phyloP scores from a whole-genome alignment of 2,888 invertebrate genomes.

The Hydriomena furcata region DNA sequence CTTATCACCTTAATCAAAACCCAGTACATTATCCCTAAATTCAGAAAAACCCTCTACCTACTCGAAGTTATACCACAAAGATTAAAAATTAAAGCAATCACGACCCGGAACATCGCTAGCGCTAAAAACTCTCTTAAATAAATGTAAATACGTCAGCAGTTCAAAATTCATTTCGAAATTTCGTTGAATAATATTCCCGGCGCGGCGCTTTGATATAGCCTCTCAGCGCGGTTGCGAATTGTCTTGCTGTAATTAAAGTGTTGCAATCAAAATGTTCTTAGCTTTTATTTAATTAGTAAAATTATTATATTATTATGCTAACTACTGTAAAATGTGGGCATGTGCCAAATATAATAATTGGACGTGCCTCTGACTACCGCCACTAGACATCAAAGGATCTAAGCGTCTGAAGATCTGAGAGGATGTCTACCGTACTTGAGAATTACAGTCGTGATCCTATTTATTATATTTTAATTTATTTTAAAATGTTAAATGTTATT shows the following conservation, averaged over 20 bases:
- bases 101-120: conserved; percentile 9
- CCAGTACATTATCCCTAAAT: not conserved
- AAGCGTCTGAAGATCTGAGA: no score
- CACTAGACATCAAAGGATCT: no score
- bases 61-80: not conserved
- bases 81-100: conserved; percentile 20
- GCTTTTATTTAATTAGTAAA: not conserved
- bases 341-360: no score
- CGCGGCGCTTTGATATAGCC: conserved; percentile 18
- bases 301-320: no score
- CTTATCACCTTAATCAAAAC: no score
- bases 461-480: no score
- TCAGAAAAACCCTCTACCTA: not conserved
- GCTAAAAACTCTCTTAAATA: conserved; percentile 22
- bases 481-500: no score
- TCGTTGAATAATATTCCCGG: conserved; percentile 34
- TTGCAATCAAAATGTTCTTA: conserved; percentile 48
- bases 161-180: conserved; percentile 41
- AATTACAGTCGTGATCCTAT: no score
- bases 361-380: no score
- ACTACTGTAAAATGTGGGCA: no score
- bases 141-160: conserved; percentile 27
- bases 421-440: no score
- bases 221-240: conserved; percentile 37
- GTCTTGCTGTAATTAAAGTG: conserved; percentile 59